Evolutionary conservation across 2,797 vertebrate genomes (phyloP).

Genomic region (Diceros bicornis): DNA sequence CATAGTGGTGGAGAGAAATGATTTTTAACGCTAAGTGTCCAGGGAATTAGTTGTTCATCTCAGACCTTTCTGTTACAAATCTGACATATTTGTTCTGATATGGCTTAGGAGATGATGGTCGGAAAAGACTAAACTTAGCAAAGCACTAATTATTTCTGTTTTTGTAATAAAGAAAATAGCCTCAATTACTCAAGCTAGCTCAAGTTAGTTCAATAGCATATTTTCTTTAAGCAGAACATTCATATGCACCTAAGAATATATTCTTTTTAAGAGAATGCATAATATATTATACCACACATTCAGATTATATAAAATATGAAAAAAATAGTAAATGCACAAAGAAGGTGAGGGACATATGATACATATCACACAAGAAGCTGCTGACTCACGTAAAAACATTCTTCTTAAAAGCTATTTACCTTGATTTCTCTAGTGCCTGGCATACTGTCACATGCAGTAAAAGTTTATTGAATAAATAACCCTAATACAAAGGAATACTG

Average conservation of each 20-base stretch:
- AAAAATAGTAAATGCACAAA: conserved; percentile 46
- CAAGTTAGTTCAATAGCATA: conserved; percentile 29
- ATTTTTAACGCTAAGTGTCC: conserved; percentile 32
- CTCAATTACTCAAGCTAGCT: conserved; percentile 3
- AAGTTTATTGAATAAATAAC: neutral
- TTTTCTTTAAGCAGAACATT: conserved; percentile 61
- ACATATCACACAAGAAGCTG: neutral
- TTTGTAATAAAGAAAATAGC: conserved; percentile 46
- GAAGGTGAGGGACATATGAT: neutral
- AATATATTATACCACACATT: conserved; percentile 38
- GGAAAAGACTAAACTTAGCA: neutral
- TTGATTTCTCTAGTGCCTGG: neutral
- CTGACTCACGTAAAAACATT: neutral
- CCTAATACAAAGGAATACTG: neutral
- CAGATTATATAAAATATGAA: conserved; percentile 40
- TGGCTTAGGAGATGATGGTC: neutral
- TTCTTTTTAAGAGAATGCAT: conserved; percentile 16
- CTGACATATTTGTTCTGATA: neutral
- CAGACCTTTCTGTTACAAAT: neutral
- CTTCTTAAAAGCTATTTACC: neutral
- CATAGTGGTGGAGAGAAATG: neutral
- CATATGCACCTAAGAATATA: conserved; percentile 44
- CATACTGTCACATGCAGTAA: neutral
- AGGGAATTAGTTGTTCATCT: neutral
- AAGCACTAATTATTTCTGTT: conserved; percentile 33